Evolutionary conservation across 2,113 vertebrate species (phyloP), one percentile per base, ranked within the genome.

Genomic region (Pseudorectes ferrugineus): DNA sequence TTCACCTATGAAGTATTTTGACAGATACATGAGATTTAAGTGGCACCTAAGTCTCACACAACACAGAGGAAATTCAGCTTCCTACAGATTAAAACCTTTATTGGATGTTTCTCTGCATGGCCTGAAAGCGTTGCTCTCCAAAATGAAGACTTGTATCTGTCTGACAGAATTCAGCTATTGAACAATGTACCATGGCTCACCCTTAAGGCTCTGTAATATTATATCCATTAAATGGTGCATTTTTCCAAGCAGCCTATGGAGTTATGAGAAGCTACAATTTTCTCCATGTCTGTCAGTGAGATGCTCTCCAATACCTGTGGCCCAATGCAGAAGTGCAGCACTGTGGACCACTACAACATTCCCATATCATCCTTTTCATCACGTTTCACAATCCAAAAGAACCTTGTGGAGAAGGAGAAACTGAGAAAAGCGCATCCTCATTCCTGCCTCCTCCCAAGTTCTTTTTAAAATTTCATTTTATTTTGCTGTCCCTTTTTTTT

Each of bases 21-120:
- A 67, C 63, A 92, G 84, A 67, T 49, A 76, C 18, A 22, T 4
- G 16, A 48, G 33, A 92, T 87, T 84, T 78, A 91, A 92, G 42
- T 46, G 54, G 61, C n/a, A 77, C 24, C 42, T 45, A 57, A 40
- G 71, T 61, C 62, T 82, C 73, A 71, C 21, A 43, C 10, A 46
- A 80, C 55, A 77, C 0, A 0, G 25, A 25, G 46, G 42, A 90
- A 95, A 80, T 84, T 43, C 59, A 77, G 9, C 48, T 84, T 84
- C 76, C 85, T 55, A 43, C 38, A 80, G 55, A 93, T 73, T 83
- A 88, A 90, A 95, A 91, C 59, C 63, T 80, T 88, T 92, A 88
- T 48, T 89, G 72, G 57, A 48, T 91, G 35, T 86, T 94, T 84
- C 55, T 76, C 79, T 71, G 45, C n/a, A 33, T 42, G 31, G 72